phyloP scores from a whole-genome alignment of 2,113 vertebrate species.

The Marmota flaviventris region DNA sequence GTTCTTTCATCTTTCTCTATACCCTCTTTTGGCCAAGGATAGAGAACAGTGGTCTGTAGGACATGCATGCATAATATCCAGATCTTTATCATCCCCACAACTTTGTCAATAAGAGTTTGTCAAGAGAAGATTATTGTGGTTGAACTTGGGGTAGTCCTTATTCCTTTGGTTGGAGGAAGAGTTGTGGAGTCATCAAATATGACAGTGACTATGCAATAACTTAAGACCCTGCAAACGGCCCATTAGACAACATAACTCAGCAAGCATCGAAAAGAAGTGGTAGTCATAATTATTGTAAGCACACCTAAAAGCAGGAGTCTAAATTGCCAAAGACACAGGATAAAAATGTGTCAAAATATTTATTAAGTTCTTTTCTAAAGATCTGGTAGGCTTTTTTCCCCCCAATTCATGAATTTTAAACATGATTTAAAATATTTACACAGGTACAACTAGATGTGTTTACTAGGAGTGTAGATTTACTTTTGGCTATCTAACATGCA shows the following conservation, averaged over 20 bases:
- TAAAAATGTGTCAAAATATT: neutral
- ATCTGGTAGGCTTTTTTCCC: too few relatives aligned
- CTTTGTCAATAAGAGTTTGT: neutral
- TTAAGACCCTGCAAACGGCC: neutral
- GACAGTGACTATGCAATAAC: neutral
- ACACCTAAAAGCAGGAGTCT: neutral
- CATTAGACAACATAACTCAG: neutral
- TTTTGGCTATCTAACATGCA: neutral
- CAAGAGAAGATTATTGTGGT: neutral
- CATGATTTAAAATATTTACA: neutral
- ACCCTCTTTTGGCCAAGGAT: neutral
- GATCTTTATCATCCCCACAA: neutral
- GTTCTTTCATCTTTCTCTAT: neutral
- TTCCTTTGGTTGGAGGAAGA: neutral
- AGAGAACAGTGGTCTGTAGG: neutral
- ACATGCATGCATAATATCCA: neutral
- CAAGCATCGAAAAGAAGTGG: neutral
- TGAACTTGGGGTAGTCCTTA: neutral
- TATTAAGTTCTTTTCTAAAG: neutral
- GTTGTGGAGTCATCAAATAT: neutral
- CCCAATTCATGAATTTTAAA: neutral
- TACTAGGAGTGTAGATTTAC: neutral
- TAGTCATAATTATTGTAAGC: neutral
- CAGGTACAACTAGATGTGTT: neutral
- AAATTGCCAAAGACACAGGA: neutral